A percentile compares a stretch with the other conserved stretches of the same genome.
Evolutionary conservation across 2,113 vertebrate genomes (phyloP).

Genomic region (Psophia crepitans): DNA sequence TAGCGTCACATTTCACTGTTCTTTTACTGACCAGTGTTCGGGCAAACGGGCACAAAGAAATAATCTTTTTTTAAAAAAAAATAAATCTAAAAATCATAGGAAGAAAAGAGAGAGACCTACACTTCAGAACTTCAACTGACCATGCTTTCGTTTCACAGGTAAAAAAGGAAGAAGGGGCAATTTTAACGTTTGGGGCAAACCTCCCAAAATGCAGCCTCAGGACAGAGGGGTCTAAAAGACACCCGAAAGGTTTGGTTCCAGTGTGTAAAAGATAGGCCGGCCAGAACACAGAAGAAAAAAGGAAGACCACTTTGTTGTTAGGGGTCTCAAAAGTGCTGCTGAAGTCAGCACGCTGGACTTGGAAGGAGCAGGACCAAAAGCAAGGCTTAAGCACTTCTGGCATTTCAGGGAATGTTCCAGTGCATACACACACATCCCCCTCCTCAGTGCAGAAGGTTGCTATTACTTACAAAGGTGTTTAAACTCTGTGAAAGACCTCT

Average conservation of each 20-base stretch:
- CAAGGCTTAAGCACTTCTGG: background rate
- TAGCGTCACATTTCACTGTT: background rate
- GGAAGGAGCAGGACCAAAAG: background rate
- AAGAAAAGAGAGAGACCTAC: background rate
- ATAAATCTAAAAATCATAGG: background rate
- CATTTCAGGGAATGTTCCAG: background rate
- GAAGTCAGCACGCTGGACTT: background rate
- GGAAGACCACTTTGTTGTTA: background rate
- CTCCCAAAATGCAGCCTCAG: background rate
- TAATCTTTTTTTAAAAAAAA: background rate
- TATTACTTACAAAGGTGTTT: background rate
- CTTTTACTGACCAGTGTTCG: background rate
- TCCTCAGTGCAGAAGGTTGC: background rate
- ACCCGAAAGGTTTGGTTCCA: background rate
- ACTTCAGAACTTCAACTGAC: background rate
- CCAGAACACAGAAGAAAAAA: background rate
- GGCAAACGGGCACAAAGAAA: background rate
- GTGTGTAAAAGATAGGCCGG: rapidly evolving
- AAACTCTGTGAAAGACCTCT: background rate
- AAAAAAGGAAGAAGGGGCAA: background rate
- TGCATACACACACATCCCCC: too few species aligned
- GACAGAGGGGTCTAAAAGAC: background rate
- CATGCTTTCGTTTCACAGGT: background rate
- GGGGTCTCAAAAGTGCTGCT: background rate
- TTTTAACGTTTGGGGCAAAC: background rate